Conservation (phyloP, 2,797 vertebrate species). For the Ctenopoma kingsleyae region DNA sequence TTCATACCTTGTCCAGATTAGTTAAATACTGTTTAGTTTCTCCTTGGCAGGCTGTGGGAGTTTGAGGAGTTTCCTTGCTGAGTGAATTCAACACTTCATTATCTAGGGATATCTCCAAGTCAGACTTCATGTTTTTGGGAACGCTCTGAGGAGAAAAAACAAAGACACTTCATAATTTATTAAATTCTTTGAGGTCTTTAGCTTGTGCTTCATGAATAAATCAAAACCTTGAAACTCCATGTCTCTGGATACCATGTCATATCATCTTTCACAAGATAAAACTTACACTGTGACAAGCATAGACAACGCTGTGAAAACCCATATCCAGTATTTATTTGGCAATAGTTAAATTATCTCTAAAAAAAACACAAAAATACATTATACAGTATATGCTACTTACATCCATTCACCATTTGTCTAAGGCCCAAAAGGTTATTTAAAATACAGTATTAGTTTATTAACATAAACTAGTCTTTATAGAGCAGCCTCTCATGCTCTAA, state of each 20-base stretch:
- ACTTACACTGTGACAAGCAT: conserved; percentile 66
- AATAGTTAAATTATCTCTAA: conserved; percentile 36
- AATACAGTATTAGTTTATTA: conserved; percentile 41
- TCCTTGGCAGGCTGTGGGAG: conserved; percentile 64
- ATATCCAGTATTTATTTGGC: conserved; percentile 41
- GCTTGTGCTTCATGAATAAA: conserved; percentile 80
- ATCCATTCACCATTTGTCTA: conserved; percentile 26
- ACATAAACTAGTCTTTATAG: conserved; percentile 25
- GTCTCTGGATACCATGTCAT: conserved; percentile 75
- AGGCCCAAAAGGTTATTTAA: conserved; percentile 37
- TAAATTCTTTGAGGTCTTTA: conserved; percentile 80
- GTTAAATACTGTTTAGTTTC: conserved; percentile 63
- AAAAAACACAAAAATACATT: conserved; percentile 13
- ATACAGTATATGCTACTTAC: conserved; percentile 36
- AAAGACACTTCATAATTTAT: conserved; percentile 79
- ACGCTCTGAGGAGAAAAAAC: conserved; percentile 69
- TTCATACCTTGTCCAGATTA: conserved; percentile 70
- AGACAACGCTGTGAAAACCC: conserved; percentile 50
- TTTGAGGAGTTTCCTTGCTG: conserved; percentile 60
- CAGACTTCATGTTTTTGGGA: conserved; percentile 71
- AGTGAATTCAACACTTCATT: conserved; percentile 73
- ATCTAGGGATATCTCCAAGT: conserved; percentile 73
- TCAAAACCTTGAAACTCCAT: conserved; percentile 64
- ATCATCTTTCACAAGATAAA: conserved; percentile 71
- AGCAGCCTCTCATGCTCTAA: conserved; percentile 20